Percentiles rank a stretch among this genome's conserved stretches.
phyloP scores from a whole-genome alignment of 2,113 vertebrate species.

The Pseudopipra pipra region DNA sequence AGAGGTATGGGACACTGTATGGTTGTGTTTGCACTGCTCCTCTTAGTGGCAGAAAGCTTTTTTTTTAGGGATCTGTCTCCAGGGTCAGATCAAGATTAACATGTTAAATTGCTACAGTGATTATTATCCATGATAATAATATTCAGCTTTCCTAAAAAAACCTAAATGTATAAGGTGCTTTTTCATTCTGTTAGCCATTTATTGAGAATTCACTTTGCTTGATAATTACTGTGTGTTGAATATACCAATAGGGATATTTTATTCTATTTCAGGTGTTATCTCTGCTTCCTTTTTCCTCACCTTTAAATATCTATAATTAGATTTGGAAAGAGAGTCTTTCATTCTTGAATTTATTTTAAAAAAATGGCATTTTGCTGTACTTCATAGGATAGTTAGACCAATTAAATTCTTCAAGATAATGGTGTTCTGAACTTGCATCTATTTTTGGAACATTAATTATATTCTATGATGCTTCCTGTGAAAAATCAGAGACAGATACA shows the following conservation, averaged over 20 bases:
- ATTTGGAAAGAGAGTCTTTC: neutral
- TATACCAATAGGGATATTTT: neutral
- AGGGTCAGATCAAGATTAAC: neutral
- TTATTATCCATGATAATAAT: neutral
- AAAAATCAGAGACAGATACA: constrained; percentile 20
- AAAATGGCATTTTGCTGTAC: neutral
- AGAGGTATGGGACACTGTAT: neutral
- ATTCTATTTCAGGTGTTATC: neutral
- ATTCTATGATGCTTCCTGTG: neutral
- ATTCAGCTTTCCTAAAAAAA: neutral
- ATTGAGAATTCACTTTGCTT: neutral
- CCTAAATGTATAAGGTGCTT: neutral
- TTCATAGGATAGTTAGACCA: neutral
- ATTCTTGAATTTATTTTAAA: neutral
- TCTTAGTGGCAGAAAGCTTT: neutral
- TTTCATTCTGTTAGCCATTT: neutral
- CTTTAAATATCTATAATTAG: constrained; percentile 38
- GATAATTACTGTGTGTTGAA: neutral
- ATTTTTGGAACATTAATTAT: constrained; percentile 49
- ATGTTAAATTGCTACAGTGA: neutral
- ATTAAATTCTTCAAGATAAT: constrained; percentile 37
- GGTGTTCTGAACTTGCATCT: constrained; percentile 4
- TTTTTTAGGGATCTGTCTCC: neutral
- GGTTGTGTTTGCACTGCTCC: neutral
- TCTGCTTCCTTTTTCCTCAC: neutral